Base-by-base conservation (phyloP, 1,140 invertebrate genomes). In the Cydia strobilella region DNA sequence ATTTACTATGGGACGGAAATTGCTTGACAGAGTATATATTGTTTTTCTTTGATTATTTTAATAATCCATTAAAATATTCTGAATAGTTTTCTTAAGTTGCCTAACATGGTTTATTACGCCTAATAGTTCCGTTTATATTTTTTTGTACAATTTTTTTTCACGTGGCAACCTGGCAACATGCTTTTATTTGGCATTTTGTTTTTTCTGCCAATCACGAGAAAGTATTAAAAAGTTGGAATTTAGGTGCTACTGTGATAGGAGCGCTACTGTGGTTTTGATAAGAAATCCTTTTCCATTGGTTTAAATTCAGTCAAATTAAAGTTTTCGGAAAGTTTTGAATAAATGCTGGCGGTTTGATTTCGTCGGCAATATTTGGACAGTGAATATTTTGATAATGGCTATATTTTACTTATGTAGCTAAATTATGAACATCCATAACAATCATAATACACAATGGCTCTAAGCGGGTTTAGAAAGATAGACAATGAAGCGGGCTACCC, bases 401-500 rank as follows among this genome's bases (percentile, higher is more conserved):
- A 27, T 15, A 13, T 31, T 23, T 35, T 66, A 51, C 9, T 27
- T 66, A 35, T 15, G 35, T 66, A 66, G 5, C 54, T 59, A 23
- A 59, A 59, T 59, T 23, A 23, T 59, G 20, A 23, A 59, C 18
- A 23, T 18, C n/a, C n/a, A 23, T 59, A 23, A 23, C 6, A 23
- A 59, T 59, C 10, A 23, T 12, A 59, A 59, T 74, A 42, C 20
- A 72, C 12, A 75, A 86, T 90, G 85, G 78, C 79, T 76, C 74
- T 75, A 59, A 82, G 73, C 69, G 83, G 79, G 74, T 93, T 90
- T 88, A 91, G 86, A 79, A 93, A 93, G 84, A 75, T 87, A 72
- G 94, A 95, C 89, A 94, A 94, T 85, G 93, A 94, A 86, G 93
- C 91, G 23, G 94, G 94, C 48, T 94, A 94, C 86, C 91, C 94